Evolutionary conservation across 1,140 invertebrate species (phyloP).

Genomic region (Mercenaria mercenaria): DNA sequence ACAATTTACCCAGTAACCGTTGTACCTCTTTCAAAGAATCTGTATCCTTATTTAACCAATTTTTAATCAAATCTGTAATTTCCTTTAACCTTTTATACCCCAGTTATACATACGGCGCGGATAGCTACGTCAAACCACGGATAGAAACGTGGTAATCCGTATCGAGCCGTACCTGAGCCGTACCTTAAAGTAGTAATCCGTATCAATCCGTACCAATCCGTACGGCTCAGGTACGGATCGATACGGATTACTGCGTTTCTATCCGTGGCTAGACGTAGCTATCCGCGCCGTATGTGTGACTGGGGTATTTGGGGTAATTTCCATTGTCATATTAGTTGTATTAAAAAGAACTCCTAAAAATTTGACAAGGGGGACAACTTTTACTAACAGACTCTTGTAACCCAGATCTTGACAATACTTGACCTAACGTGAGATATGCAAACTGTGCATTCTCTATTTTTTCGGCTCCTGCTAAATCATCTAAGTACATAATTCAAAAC

Average conservation of each 20-base stretch:
- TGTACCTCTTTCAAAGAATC: conserved; percentile 8
- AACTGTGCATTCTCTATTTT: neutral
- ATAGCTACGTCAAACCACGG: no score
- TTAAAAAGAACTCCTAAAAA: neutral
- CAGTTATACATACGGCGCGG: no score
- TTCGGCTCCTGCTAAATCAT: conserved; percentile 1
- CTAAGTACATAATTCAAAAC: no score
- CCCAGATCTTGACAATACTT: neutral
- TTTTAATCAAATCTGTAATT: neutral
- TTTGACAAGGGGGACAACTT: neutral
- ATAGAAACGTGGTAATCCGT: no score
- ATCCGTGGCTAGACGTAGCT: no score
- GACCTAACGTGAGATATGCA: neutral
- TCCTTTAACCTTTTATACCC: neutral
- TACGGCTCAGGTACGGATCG: no score
- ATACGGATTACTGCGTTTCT: no score
- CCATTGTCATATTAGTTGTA: neutral
- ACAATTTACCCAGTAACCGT: conserved; percentile 41
- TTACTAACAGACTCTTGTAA: neutral
- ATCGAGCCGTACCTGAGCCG: no score
- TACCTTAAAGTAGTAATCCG: no score
- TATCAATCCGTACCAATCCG: no score
- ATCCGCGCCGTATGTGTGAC: no score
- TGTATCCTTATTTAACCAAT: conserved; percentile 8
- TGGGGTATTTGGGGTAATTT: no score